Evolutionary conservation across 2,113 vertebrate genomes (phyloP).

Genomic region (Aythya baeri): DNA sequence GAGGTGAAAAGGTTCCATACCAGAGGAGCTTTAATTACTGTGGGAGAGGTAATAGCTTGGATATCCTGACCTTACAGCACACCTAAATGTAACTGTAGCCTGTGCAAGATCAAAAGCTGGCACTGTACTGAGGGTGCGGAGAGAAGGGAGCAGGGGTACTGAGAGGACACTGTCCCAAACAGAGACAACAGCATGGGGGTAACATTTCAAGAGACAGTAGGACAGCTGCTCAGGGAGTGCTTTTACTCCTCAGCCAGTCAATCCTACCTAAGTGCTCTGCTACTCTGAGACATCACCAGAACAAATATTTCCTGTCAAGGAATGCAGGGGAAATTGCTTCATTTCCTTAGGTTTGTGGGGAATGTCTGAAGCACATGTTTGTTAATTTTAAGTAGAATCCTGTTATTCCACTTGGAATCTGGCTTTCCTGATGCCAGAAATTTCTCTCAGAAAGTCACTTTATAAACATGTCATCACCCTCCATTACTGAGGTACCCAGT

Average conservation of each 20-base stretch:
- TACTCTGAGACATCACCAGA: not conserved
- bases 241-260: not conserved
- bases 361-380: not conserved
- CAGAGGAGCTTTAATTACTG: not conserved
- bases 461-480: not conserved
- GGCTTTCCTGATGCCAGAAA: not conserved
- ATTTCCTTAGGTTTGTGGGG: not conserved
- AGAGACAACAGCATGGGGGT: not conserved
- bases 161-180: not conserved
- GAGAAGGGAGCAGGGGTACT: not conserved
- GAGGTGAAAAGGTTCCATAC: not conserved
- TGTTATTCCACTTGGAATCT: not conserved
- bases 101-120: not conserved
- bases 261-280: fast-evolving
- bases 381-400: not conserved
- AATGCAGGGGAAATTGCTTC: not conserved
- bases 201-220: not conserved
- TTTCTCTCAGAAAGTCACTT: not conserved
- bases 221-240: not conserved
- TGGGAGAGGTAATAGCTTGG: not conserved
- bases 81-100: not conserved
- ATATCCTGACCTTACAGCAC: not conserved
- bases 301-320: not conserved
- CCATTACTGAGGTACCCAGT: not conserved
- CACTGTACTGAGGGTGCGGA: not conserved